Conservation (phyloP, 2,888 invertebrate genomes). For the Podabrus alpinus region DNA sequence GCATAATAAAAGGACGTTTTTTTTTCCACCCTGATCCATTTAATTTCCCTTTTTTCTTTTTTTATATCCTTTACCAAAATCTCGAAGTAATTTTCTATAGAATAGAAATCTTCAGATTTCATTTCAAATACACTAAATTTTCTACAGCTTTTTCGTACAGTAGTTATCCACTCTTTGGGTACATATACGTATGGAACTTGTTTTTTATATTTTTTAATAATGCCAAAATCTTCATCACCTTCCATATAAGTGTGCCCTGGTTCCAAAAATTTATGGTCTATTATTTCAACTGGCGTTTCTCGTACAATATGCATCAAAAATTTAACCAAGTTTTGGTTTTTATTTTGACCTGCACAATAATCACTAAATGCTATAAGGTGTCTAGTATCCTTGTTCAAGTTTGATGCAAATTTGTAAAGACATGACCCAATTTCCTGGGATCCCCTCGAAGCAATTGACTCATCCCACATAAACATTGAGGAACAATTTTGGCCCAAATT, state of each 20-base stretch:
- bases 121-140: not conserved
- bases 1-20: not conserved
- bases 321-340: constrained; percentile 1
- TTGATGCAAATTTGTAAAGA: not conserved
- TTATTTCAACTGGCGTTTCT: not conserved
- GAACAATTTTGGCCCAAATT: not conserved
- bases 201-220: not conserved
- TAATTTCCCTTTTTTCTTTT: not conserved
- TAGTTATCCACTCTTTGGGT: not conserved
- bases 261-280: constrained; percentile 8
- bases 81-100: not conserved
- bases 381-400: not conserved
- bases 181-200: not conserved
- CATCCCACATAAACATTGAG: constrained; percentile 3
- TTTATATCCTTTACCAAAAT: not conserved
- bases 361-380: not conserved
- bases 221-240: constrained; percentile 1
- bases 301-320: not conserved
- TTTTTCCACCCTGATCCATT: not conserved
- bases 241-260: constrained; percentile 5
- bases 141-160: not conserved
- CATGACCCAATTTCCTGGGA: not conserved
- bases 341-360: not conserved
- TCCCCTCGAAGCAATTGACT: not conserved
- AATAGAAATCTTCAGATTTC: constrained; percentile 6